A percentile compares a stretch with the other conserved stretches of the same genome.
Evolutionary conservation across 2,888 invertebrate genomes (phyloP).

Genomic region (Caenorhabditis sp.): DNA sequence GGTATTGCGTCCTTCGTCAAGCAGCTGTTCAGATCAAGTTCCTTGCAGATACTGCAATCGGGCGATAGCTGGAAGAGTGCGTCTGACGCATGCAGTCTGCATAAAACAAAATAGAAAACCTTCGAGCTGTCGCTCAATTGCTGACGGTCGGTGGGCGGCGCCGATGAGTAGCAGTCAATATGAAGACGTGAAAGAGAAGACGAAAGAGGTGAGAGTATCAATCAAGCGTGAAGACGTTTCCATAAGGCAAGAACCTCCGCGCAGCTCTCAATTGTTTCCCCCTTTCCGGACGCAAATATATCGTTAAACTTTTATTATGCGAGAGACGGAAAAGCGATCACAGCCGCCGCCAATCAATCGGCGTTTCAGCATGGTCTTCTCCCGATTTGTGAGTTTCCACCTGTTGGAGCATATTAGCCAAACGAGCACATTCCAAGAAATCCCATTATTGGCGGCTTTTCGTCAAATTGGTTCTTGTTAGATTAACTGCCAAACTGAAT

Average conservation of each 20-base stretch:
- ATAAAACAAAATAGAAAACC: constrained; percentile 16
- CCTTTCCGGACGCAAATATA: not conserved
- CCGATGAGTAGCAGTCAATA: constrained; percentile 40
- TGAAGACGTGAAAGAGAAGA: constrained; percentile 16
- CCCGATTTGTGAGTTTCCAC: constrained; percentile 21
- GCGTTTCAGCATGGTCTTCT: constrained; percentile 22
- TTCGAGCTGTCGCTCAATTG: constrained; percentile 10
- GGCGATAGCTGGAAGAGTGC: constrained; percentile 57
- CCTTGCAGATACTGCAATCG: constrained; percentile 59
- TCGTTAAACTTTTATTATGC: not conserved
- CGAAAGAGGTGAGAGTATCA: constrained; percentile 1
- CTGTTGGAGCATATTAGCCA: not conserved
- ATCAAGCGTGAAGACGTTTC: constrained; percentile 15
- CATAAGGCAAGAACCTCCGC: not conserved
- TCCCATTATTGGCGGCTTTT: too few relatives aligned
- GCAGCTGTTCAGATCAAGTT: not conserved
- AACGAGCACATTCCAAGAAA: not conserved
- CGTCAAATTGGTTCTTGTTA: too few relatives aligned
- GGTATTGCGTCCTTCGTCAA: too few relatives aligned
- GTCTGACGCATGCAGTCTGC: constrained; percentile 56
- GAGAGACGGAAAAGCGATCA: not conserved
- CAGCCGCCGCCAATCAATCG: constrained; percentile 19
- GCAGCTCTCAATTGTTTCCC: too few relatives aligned
- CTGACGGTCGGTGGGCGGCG: constrained; percentile 23
- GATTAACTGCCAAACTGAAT: too few relatives aligned